These are phyloP conservation scores for Pinna nobilis DNA, from an alignment of 1,140 invertebrate species.

Conservation along the genomic window DNA sequence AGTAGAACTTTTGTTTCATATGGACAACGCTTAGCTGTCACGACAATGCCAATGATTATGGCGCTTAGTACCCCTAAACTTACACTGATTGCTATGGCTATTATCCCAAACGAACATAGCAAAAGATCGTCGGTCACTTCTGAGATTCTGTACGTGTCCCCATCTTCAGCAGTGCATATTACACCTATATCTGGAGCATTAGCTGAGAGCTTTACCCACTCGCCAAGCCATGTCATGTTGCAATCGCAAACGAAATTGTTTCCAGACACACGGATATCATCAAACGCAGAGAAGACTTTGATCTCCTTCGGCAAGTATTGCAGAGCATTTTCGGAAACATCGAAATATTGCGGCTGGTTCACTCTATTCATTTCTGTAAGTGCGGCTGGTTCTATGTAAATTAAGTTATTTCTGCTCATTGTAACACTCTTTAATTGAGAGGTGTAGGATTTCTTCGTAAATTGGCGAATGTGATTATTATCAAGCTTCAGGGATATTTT, in stretches of 20 bases:
- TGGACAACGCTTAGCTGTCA: slow-evolving; percentile 51
- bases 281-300: slow-evolving; percentile 14
- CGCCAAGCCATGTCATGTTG: slow-evolving; percentile 45
- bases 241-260: slow-evolving; percentile 43
- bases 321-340: slow-evolving; percentile 32
- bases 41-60: slow-evolving; percentile 31
- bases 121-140: slow-evolving; percentile 30
- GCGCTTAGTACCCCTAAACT: slow-evolving; percentile 22
- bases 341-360: slow-evolving; percentile 8
- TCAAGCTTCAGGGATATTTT: slow-evolving; percentile 40
- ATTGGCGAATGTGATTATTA: slow-evolving; percentile 35
- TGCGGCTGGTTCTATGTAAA: slow-evolving; percentile 19
- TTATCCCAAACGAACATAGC: slow-evolving; percentile 32
- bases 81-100: slow-evolving; percentile 40
- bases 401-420: slow-evolving; percentile 40
- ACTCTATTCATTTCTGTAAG: slow-evolving; percentile 14
- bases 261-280: slow-evolving; percentile 10
- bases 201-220: slow-evolving; percentile 36
- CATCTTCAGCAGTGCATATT: slow-evolving; percentile 32
- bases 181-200: slow-evolving; percentile 20
- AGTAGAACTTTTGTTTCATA: slow-evolving; percentile 57
- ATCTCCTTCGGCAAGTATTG: slow-evolving; percentile 32
- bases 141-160: slow-evolving; percentile 17
- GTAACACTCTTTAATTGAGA: slow-evolving; percentile 30
- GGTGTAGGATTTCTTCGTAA: slow-evolving; percentile 38